Conservation (phyloP, 1,140 invertebrate species). For the Nylanderia fulva region DNA sequence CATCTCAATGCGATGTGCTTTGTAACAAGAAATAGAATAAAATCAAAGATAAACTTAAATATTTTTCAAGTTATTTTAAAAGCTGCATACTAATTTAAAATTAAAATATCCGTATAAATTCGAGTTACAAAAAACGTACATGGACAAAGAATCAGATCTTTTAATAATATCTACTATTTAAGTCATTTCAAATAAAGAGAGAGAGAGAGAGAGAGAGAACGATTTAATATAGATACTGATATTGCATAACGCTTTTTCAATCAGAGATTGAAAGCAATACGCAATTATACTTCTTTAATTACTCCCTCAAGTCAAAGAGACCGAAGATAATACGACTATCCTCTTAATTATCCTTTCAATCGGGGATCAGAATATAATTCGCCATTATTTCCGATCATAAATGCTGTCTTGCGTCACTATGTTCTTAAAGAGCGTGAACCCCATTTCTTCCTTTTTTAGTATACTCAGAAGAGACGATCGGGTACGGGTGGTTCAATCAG, state of each 20-base stretch:
- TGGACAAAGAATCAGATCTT: background rate
- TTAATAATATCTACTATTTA: background rate
- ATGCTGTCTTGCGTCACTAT: background rate
- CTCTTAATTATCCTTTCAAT: background rate
- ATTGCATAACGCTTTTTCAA: background rate
- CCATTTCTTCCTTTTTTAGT: background rate
- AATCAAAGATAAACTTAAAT: background rate
- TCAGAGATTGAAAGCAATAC: background rate
- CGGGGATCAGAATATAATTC: background rate
- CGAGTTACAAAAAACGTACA: background rate
- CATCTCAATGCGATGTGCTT: background rate
- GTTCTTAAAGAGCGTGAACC: background rate
- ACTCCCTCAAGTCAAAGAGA: background rate
- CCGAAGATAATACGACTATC: background rate
- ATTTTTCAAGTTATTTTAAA: background rate
- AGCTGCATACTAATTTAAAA: background rate
- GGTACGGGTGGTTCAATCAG: slow-evolving; percentile 49
- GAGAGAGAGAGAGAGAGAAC: no score
- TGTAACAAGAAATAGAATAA: background rate
- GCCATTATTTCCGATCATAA: background rate
- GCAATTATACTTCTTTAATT: slow-evolving; percentile 12
- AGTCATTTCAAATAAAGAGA: background rate
- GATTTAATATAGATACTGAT: background rate
- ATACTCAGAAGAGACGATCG: background rate
- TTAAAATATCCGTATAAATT: background rate